Base-by-base conservation (phyloP, 2,888 invertebrate species). In the Apamea epomidion region DNA sequence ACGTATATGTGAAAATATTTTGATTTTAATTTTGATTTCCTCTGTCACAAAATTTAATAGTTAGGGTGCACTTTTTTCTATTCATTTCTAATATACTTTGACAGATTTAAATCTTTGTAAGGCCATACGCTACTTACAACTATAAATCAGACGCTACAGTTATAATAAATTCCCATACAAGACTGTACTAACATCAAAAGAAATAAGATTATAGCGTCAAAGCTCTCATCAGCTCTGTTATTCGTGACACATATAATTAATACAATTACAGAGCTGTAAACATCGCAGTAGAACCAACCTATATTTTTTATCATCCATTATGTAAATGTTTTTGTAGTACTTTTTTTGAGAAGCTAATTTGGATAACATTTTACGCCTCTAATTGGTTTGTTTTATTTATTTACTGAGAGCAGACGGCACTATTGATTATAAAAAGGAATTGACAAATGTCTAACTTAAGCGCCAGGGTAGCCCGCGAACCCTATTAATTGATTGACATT, bases 321-420 rank as follows among this genome's bases (percentile, higher is more conserved):
- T 16, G 72, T 58, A 21, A 29, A 65, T 68, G 62, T 85, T 85
- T 78, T 81, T 86, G 67, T 76, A 29, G 58, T 18, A 14, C 58
- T 58, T 83, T 80, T 78, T 84, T 79, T 54, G 7, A 14, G 29
- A 58, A 85, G 72, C 42, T 75, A 76, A 81, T 84, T 76, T 73
- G 51, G n/a, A 58, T 74, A 70, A 67, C 18, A 37, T 69, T 80
- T 77, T 67, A 54, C 73, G 70, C 70, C 37, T 68, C 51, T 84
- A 84, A 87, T 81, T 86, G 60, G 74, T 84, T 76, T 64, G 75
- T 54, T 74, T 77, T 75, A 78, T 82, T 67, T 54, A 1, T 83
- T 80, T 75, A 32, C 37, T 54, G 25, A 25, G 18, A 25, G 2
- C 45, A 58, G n/a, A 18, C 25, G 29, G 37, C 48, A 60, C 8